Evolutionary conservation across 2,113 vertebrate genomes (phyloP), one percentile per base, ranked within the genome.

Genomic region (Rhabdomys dilectus): DNA sequence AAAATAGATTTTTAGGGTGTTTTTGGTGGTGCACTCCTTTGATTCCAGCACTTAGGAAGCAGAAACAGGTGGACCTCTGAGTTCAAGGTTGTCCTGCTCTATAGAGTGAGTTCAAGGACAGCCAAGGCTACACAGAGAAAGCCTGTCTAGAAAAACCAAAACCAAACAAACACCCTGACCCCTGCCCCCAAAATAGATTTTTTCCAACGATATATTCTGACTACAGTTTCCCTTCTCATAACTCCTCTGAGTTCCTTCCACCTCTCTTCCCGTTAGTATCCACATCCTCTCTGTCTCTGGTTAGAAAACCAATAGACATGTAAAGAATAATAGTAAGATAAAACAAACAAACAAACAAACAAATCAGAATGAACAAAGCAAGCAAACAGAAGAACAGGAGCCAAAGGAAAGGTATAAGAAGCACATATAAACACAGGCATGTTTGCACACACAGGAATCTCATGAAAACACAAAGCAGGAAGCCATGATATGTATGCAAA

Each of bases 21-120:
- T 26, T 1, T 22, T 16, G 6, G 1, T 58, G 53, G 36, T 21
- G 5, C 31, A 9, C 0, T 0, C 9, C 56, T 82, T 81, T 39
- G 60, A 60, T 60, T 22, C 53, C 36, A 82, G 80, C 12, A 60
- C 53, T 82, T n/a, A 8, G 22, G 53, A 82, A 13, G 80, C 80
- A 82, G 5, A 82, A 7, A 22, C 36, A 82, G 80, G 36, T 3
- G 1, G 21, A 26, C 13, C 11, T 58, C 53, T 82, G 53, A 82
- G 6, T n/a, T n/a, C 34, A 22, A 81, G 21, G 21, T 34, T 5
- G 13, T 0, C 36, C 78, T 81, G 34, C 3, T 60, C 36, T 82
- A 39, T 36, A 39, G 36, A 58, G 22, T 22, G 21, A 82, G 53
- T 58, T 58, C 36, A 53, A 60, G 56, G 36, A 82, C n/a, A 81